These are phyloP conservation scores for Siniperca undulata DNA, from an alignment of 2,797 vertebrate species.

Conservation along the genomic window DNA sequence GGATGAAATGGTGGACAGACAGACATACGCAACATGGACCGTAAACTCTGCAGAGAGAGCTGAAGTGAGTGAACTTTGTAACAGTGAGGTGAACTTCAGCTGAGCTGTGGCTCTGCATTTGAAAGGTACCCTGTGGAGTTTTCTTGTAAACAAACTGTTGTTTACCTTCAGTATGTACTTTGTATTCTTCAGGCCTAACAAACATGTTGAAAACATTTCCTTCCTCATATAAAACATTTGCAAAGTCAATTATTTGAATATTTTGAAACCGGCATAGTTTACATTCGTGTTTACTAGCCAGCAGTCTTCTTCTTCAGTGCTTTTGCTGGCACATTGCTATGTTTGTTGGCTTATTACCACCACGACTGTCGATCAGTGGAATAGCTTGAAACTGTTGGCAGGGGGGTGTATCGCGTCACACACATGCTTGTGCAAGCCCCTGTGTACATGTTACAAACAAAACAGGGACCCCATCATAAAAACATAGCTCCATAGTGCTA, in stretches of 20 bases:
- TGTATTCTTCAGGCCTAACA: not conserved
- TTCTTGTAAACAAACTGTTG: not conserved
- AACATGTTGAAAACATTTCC: not conserved
- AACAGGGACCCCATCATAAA: not conserved
- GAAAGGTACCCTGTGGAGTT: not conserved
- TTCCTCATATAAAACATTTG: not conserved
- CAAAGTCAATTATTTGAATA: not conserved
- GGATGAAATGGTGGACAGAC: too few relatives aligned
- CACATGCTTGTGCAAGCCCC: not conserved
- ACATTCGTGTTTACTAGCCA: not conserved
- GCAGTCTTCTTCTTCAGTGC: not conserved
- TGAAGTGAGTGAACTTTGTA: not conserved
- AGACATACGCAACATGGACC: not conserved
- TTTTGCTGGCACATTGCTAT: not conserved
- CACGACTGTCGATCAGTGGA: constrained; percentile 9
- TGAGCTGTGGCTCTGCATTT: not conserved
- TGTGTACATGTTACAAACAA: not conserved
- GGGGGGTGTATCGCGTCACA: not conserved
- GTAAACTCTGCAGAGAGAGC: not conserved
- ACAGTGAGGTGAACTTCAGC: not conserved
- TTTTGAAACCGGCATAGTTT: not conserved
- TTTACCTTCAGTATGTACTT: not conserved
- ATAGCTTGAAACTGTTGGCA: not conserved
- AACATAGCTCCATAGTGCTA: not conserved
- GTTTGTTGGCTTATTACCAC: not conserved